Evolutionary conservation across 2,888 invertebrate species (phyloP), one percentile per base, ranked within the genome.

Genomic region (Cerceris ruficornis): DNA sequence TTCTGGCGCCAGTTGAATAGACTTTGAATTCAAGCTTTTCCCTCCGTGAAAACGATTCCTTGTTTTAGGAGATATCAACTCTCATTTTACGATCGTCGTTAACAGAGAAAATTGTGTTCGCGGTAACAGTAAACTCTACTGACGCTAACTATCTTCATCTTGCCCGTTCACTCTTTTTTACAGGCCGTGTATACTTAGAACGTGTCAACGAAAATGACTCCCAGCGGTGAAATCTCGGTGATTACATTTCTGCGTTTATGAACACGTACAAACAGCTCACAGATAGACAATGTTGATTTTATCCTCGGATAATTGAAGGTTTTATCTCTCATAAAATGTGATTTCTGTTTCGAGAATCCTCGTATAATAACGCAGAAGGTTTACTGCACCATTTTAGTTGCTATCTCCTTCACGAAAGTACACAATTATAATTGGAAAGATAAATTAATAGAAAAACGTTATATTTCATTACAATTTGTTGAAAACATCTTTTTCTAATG

Each of bases 51-150:
- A 39, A 57, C 58, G 67, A 70, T 75, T 75, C 66, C 66, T 77
- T 65, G 77, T 71, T 77, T 77, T 50, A 66, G 69, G 58, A 58
- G 67, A 64, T 69, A 77, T 73, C 69, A 59, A 72, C 64, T 49
- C 62, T 15, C 74, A 50, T 66, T 82, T 82, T 82, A 82, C 75
- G 76, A 67, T 57, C 58, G 76, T 76, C 76, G 76, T 82, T 74
- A 80, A 73, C 80, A 14, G 69, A 72, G 77, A 68, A 82, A 82
- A 82, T 75, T 64, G 76, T 70, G 80, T 69, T 64, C 59, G 66
- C 65, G 71, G 72, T 80, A 76, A 80, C 69, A 52, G 69, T 79
- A 74, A 65, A 80, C 55, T 64, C 17, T 58, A 41, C 28, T 66
- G 39, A 14, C 42, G 28, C 17, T 49, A 58, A 69, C 74, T 72